Evolutionary conservation across 2,888 invertebrate species (phyloP), one percentile per base, ranked within the genome.

Genomic region (Heterodera filipjevi): DNA sequence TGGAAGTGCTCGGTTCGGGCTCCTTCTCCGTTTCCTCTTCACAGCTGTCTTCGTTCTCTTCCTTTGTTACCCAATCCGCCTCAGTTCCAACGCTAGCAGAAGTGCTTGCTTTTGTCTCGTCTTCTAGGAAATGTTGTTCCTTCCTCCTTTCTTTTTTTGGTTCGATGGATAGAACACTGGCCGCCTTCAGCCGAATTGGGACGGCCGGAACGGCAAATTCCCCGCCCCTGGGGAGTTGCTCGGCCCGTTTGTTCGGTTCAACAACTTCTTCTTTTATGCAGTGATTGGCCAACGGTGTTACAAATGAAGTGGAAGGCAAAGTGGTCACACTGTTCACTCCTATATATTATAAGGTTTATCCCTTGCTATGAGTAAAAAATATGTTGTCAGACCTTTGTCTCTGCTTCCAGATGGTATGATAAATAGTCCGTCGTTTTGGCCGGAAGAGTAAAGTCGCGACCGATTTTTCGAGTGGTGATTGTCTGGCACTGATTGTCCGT

Each of bases 191-290:
- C 33, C 68, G 68, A 6, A 22, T 16, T 32, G 68, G 68, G 8
- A 68, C 68, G 22, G 68, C 68, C 68, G 68, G 68, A 22, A 68
- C 68, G 68, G 68, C 68, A 35, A 68, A 68, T 32, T 35, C 32
- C 33, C 68, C 68, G 68, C 22, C 68, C 19, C 19, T 16, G 68
- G 68, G 33, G 32, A 35, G 59, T 27, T 59, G 59, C 59, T 59
- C 68, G 33, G 68, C 16, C 68, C 27, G 33, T 16, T 68, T 32
- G 33, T 68, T 68, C 12, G 68, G 33, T 35, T 32, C 68, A 35
- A 33, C 35, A 35, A 14, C 19, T 32, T 68, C 68, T 35, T 68
- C n/a, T 35, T 68, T 68, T 35, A 68, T 35, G 27, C 33, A 33
- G 22, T 68, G 22, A 16, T 32, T 35, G 68, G 68, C 8, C 68